phyloP scores from a whole-genome alignment of 2,888 invertebrate genomes.

The Stenodera caucasica region DNA sequence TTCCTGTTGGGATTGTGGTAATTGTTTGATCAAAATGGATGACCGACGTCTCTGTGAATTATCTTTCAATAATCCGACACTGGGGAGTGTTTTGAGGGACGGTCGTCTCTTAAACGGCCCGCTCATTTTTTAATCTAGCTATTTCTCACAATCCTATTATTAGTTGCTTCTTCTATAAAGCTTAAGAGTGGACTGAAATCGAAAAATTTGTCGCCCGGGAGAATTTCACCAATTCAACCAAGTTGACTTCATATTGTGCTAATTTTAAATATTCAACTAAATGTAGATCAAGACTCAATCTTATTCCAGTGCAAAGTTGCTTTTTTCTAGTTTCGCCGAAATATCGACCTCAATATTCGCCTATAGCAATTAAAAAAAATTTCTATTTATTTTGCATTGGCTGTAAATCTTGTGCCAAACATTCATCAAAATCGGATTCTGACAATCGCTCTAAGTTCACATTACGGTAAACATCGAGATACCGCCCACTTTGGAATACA shows the following conservation, averaged over 20 bases:
- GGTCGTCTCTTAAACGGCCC: slow-evolving; percentile 54
- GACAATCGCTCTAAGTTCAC: too few relatives aligned
- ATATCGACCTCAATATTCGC: too few relatives aligned
- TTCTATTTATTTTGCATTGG: too few relatives aligned
- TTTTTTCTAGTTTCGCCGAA: too few relatives aligned
- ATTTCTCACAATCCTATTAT: not conserved
- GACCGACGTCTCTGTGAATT: slow-evolving; percentile 50
- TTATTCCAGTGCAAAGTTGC: not conserved
- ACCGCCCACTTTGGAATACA: too few relatives aligned
- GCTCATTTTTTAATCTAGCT: slow-evolving; percentile 43
- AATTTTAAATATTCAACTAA: slow-evolving; percentile 1
- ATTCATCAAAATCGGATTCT: too few relatives aligned
- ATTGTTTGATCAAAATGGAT: slow-evolving; percentile 56
- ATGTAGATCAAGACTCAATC: not conserved
- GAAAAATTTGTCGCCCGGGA: not conserved
- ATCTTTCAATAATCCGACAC: slow-evolving; percentile 54
- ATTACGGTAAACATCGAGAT: too few relatives aligned
- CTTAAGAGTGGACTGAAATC: slow-evolving; percentile 14
- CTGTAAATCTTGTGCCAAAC: too few relatives aligned
- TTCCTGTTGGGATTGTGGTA: slow-evolving; percentile 60
- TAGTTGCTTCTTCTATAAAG: slow-evolving; percentile 19
- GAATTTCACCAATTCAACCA: too few relatives aligned
- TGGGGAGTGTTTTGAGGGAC: slow-evolving; percentile 51
- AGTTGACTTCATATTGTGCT: not conserved
- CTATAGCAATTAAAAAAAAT: too few relatives aligned